A percentile compares a stretch with the other conserved stretches of the same genome.
phyloP scores from a whole-genome alignment of 2,888 invertebrate species.

The Lasioglossum pauxillum region DNA sequence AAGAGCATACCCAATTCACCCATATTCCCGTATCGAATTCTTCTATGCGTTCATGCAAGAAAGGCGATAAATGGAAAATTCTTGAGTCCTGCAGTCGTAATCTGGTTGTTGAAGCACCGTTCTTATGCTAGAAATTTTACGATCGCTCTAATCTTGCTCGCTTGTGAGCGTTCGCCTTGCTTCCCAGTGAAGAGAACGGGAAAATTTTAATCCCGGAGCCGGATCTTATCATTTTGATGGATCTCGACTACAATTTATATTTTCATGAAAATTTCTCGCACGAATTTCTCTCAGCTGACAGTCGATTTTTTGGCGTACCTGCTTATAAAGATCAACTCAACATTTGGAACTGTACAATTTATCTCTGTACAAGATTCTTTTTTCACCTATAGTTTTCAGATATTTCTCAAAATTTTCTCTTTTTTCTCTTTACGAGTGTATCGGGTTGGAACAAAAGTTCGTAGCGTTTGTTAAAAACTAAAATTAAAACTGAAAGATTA shows the following conservation, averaged over 20 bases:
- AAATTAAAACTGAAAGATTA: too few species aligned
- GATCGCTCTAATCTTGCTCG: slow-evolving; percentile 49
- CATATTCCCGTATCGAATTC: slow-evolving; percentile 77
- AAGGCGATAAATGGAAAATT: slow-evolving; percentile 84
- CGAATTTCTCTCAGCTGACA: neutral
- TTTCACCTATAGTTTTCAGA: too few species aligned
- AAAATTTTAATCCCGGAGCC: neutral
- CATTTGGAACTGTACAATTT: neutral
- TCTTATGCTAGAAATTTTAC: slow-evolving; percentile 73
- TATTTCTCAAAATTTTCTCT: too few species aligned
- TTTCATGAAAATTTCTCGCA: neutral
- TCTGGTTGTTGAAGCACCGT: slow-evolving; percentile 72
- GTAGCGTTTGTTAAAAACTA: too few species aligned
- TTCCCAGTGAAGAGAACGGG: neutral
- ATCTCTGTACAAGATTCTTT: too few species aligned
- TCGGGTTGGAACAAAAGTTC: too few species aligned
- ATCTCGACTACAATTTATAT: neutral
- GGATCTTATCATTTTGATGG: neutral
- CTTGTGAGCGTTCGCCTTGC: neutral
- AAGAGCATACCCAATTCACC: slow-evolving; percentile 42
- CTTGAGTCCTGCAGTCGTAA: slow-evolving; percentile 81
- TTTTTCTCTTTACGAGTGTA: too few species aligned
- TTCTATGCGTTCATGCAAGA: slow-evolving; percentile 82
- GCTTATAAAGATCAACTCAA: neutral
- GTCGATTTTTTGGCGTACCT: neutral